phyloP scores from a whole-genome alignment of 2,113 vertebrate species.

The Crypturellus undulatus region DNA sequence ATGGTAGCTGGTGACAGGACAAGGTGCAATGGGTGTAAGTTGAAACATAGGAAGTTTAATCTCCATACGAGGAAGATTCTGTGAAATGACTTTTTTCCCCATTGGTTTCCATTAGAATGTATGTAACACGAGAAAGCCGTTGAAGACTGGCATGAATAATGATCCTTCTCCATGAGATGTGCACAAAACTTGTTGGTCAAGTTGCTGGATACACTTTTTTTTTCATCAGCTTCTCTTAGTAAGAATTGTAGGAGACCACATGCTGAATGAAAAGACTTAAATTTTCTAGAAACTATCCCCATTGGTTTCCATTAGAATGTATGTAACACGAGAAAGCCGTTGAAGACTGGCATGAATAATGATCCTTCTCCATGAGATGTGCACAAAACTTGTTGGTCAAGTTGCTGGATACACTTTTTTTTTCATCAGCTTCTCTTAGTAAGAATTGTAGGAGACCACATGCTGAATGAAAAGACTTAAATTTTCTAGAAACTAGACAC shows the following conservation, averaged over 20 bases:
- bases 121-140: neutral
- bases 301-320: neutral
- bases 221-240: neutral
- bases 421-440: neutral
- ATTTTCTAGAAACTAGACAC: neutral
- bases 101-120: neutral
- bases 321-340: neutral
- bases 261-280: neutral
- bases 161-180: neutral
- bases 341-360: neutral
- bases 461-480: neutral
- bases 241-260: neutral
- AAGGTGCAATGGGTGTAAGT: no score
- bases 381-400: neutral
- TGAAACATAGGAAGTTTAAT: no score
- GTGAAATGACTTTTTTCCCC: no score
- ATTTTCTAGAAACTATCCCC: neutral
- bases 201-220: neutral
- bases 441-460: neutral
- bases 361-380: neutral
- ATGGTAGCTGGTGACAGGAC: no score
- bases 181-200: neutral
- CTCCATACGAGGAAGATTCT: no score
- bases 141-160: neutral
- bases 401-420: neutral